phyloP scores from a whole-genome alignment of 2,888 invertebrate genomes.

The Germaria angustata region DNA sequence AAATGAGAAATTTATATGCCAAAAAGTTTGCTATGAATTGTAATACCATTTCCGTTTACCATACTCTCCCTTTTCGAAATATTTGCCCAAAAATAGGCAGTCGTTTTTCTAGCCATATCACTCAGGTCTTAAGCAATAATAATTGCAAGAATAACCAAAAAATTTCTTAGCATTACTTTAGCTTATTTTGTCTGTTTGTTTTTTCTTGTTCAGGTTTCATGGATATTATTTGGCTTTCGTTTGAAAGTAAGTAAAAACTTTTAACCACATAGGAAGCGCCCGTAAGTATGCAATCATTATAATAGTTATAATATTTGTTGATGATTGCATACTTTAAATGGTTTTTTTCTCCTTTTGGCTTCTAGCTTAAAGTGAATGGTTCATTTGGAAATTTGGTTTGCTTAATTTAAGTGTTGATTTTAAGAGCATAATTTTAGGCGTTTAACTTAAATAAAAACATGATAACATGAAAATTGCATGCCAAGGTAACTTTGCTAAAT shows the following conservation, averaged over 20 bases:
- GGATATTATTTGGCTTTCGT: slow-evolving; percentile 27
- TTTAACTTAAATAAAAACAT: slow-evolving; percentile 55
- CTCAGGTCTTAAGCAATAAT: slow-evolving; percentile 62
- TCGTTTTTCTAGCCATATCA: slow-evolving; percentile 36
- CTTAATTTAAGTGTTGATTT: slow-evolving; percentile 58
- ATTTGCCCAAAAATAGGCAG: slow-evolving; percentile 29
- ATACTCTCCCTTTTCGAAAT: neutral
- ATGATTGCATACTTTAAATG: slow-evolving; percentile 63
- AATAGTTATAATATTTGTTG: slow-evolving; percentile 61
- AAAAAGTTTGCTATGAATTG: slow-evolving; percentile 65
- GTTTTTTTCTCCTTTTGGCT: slow-evolving; percentile 32
- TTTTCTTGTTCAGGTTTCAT: neutral
- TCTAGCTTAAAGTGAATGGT: neutral
- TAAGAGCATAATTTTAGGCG: slow-evolving; percentile 60
- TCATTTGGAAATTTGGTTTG: slow-evolving; percentile 22
- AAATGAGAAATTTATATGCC: slow-evolving; percentile 67
- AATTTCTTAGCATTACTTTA: slow-evolving; percentile 28
- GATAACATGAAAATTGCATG: slow-evolving; percentile 64
- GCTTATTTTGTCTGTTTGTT: neutral
- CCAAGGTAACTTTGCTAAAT: slow-evolving; percentile 46
- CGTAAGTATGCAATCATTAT: slow-evolving; percentile 65
- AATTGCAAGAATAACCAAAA: slow-evolving; percentile 47
- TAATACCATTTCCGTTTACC: slow-evolving; percentile 60
- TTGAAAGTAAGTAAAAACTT: slow-evolving; percentile 31
- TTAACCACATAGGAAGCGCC: slow-evolving; percentile 63